Percentiles rank a stretch among this genome's conserved stretches.
phyloP scores from a whole-genome alignment of 2,888 invertebrate genomes.

The Antheraea assamensis region DNA sequence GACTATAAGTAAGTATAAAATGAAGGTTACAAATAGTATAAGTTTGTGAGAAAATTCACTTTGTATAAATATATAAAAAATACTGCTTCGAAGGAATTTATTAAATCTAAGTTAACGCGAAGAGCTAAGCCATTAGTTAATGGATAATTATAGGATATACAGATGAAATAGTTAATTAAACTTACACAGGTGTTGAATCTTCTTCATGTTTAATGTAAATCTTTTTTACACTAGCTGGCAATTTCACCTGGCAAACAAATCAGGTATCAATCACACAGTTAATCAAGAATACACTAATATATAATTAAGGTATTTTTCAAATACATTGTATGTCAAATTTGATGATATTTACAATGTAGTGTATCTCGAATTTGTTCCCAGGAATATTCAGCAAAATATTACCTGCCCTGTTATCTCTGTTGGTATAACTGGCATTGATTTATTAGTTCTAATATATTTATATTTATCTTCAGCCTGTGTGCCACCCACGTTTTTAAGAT shows the following conservation, averaged over 20 bases:
- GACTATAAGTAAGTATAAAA: too few relatives aligned
- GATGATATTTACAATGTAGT: not conserved
- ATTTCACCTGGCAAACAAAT: conserved; percentile 39
- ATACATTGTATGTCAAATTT: not conserved
- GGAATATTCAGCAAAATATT: not conserved
- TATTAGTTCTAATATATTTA: not conserved
- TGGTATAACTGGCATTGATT: conserved; percentile 5
- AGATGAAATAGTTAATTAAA: not conserved
- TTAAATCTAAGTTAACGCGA: not conserved
- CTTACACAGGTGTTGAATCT: conserved; percentile 21
- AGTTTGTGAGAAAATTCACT: too few relatives aligned
- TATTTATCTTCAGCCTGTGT: conserved; percentile 11
- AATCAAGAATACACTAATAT: not conserved
- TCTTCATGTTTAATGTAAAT: conserved; percentile 47
- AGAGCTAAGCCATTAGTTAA: not conserved
- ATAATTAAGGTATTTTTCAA: not conserved
- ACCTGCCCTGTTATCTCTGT: conserved; percentile 18
- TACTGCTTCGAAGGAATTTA: too few relatives aligned
- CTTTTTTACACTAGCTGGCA: conserved; percentile 54
- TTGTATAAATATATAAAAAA: too few relatives aligned
- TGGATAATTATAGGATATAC: not conserved
- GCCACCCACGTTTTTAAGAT: not conserved
- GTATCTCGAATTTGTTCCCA: not conserved
- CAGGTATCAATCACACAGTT: not conserved
- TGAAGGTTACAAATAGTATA: too few relatives aligned